Evolutionary conservation across 2,888 invertebrate species (phyloP), one percentile per base, ranked within the genome.

Genomic region (Ariolimax columbianus): DNA sequence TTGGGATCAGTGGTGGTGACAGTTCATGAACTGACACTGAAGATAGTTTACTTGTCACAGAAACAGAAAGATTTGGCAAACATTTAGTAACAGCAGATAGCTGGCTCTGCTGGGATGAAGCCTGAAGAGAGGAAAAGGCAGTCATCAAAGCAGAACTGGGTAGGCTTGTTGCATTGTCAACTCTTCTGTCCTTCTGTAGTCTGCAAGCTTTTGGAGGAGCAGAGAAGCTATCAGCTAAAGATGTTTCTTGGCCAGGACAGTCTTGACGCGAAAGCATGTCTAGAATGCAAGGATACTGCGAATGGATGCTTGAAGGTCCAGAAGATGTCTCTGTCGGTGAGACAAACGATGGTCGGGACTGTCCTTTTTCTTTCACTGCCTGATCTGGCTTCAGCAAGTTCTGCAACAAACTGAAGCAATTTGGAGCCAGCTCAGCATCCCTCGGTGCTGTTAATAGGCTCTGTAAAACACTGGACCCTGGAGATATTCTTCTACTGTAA

Each of bases 371-470:
- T 73, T 63, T 75, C 11, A n/a, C n/a, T n/a, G 11, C 14, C 26
- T 11, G 36, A 33, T 59, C 26, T 75, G 75, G 38, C 30, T 75
- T 40, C 30, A 82, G 43, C 17, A 82, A 63, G n/a, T 63, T 82
- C 19, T 82, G 75, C 40, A 82, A 30, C 38, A 75, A 43, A 59
- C 82, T 75, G 33, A 63, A 73, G 19, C 63, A 30, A 30, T 59
- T 59, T 19, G 59, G 59, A 14, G 17, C 33, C 11, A 59, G 30
- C 26, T 75, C 82, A 33, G 59, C 9, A 51, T 75, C 75, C 17
- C 14, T 63, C 6, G 82, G 63, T 14, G 82, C 59, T 55, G 75
- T 73, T 59, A 82, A 43, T n/a, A 82, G 75, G 43, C 51, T 75
- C 43, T 82, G 73, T 30, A 82, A 43, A 43, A 82, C 82, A 63